A percentile compares a stretch with the other conserved stretches of the same genome.
phyloP scores from a whole-genome alignment of 1,140 invertebrate genomes.

The Drosophila pectinifera region DNA sequence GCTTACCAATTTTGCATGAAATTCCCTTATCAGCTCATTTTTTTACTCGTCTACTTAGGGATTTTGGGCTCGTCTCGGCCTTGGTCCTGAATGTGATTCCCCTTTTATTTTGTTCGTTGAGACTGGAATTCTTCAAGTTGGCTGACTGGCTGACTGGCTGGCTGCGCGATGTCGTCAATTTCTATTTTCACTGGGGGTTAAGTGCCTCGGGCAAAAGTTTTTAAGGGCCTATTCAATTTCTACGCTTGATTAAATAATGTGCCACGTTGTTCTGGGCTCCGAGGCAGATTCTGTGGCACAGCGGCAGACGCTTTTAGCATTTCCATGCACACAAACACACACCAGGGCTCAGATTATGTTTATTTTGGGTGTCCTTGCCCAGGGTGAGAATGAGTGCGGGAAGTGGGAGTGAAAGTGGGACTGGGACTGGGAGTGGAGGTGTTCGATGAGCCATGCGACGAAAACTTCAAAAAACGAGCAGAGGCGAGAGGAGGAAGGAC shows the following conservation, averaged over 20 bases:
- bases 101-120: constrained; percentile 18
- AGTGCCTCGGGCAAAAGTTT: constrained; percentile 79
- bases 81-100: not conserved
- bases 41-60: constrained; percentile 40
- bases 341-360: constrained; percentile 76
- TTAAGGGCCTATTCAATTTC: constrained; percentile 84
- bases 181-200: constrained; percentile 79
- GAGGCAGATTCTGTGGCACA: constrained; percentile 20
- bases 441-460: constrained; percentile 75
- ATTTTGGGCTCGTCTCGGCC: constrained; percentile 14
- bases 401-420: not conserved
- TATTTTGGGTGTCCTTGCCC: constrained; percentile 70
- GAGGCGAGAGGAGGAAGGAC: constrained; percentile 27
- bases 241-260: constrained; percentile 83
- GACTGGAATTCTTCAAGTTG: constrained; percentile 37
- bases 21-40: constrained; percentile 78
- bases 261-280: constrained; percentile 63
- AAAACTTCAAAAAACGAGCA: constrained; percentile 71
- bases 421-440: constrained; percentile 26
- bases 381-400: constrained; percentile 28
- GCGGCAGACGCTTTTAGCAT: constrained; percentile 73
- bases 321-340: constrained; percentile 55
- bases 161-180: constrained; percentile 72
- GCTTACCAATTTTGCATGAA: constrained; percentile 83
- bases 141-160: no score